Percentiles rank a stretch among this genome's conserved stretches.
Evolutionary conservation across 2,888 invertebrate species (phyloP).

Genomic region (Sepioteuthis lessoniana): DNA sequence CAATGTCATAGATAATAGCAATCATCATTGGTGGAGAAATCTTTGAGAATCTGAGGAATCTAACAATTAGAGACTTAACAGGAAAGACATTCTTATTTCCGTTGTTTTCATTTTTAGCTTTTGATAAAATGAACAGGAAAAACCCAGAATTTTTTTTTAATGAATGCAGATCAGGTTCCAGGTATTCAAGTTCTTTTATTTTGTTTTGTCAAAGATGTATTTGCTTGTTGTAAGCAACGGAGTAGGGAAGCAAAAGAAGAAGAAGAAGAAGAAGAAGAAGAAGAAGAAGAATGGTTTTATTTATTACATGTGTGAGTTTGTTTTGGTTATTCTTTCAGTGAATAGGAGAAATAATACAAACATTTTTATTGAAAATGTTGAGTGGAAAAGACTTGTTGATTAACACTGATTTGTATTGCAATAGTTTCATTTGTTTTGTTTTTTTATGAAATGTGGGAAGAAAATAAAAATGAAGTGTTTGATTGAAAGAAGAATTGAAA

Average conservation of each 20-base stretch:
- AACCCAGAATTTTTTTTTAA: neutral
- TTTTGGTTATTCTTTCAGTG: neutral
- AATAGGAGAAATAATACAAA: neutral
- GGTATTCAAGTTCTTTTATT: neutral
- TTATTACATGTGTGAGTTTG: neutral
- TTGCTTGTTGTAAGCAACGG: neutral
- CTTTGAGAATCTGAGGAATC: neutral
- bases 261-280: too few species aligned
- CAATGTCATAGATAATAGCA: neutral
- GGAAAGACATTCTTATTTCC: constrained; percentile 2
- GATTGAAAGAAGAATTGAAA: neutral
- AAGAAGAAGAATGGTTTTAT: neutral
- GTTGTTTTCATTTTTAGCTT: neutral
- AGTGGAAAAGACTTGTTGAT: neutral
- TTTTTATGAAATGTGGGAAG: neutral
- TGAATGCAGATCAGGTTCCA: neutral
- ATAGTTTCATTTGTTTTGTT: neutral
- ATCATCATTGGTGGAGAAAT: neutral
- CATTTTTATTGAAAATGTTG: neutral
- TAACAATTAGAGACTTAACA: neutral
- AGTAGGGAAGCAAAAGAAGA: too few species aligned
- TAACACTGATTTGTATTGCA: neutral
- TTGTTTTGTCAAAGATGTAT: neutral
- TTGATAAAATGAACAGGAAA: neutral
- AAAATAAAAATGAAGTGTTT: neutral